Conservation (phyloP, 2,888 invertebrate species). For the Amphipyra berbera region DNA sequence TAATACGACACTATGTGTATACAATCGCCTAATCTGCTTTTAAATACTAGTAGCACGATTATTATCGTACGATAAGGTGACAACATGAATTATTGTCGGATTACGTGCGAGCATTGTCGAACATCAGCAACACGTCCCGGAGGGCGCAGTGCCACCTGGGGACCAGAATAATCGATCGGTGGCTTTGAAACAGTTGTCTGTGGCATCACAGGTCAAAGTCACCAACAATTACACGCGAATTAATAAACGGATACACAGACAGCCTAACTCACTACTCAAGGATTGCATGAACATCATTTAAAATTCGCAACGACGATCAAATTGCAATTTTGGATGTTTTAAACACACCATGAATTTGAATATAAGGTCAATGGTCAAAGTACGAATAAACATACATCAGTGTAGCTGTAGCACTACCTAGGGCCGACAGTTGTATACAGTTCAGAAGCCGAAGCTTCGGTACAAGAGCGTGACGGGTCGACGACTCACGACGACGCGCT, state of each 20-base stretch:
- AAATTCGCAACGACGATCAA: conserved; percentile 19
- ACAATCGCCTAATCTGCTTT: conserved; percentile 23
- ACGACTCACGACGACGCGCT: conserved; percentile 1
- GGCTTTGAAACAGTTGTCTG: not conserved
- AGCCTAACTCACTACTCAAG: conserved; percentile 6
- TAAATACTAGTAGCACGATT: conserved; percentile 14
- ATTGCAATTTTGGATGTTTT: not conserved
- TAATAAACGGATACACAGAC: conserved; percentile 21
- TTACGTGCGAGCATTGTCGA: no score
- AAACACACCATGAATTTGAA: conserved; percentile 9
- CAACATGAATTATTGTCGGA: not conserved
- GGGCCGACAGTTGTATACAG: not conserved
- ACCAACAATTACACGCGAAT: conserved; percentile 14
- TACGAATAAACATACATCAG: conserved; percentile 3
- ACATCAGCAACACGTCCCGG: not conserved
- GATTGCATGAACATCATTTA: conserved; percentile 16
- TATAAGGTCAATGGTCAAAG: conserved; percentile 16
- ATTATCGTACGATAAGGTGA: conserved; percentile 24
- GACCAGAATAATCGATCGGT: not conserved
- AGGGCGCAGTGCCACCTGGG: not conserved
- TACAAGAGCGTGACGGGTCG: not conserved
- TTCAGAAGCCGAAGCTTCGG: not conserved
- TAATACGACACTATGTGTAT: conserved; percentile 8
- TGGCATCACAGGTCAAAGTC: conserved; percentile 12
- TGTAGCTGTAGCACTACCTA: not conserved